Evolutionary conservation across 1,140 invertebrate genomes (phyloP).

Genomic region (Limonius californicus): DNA sequence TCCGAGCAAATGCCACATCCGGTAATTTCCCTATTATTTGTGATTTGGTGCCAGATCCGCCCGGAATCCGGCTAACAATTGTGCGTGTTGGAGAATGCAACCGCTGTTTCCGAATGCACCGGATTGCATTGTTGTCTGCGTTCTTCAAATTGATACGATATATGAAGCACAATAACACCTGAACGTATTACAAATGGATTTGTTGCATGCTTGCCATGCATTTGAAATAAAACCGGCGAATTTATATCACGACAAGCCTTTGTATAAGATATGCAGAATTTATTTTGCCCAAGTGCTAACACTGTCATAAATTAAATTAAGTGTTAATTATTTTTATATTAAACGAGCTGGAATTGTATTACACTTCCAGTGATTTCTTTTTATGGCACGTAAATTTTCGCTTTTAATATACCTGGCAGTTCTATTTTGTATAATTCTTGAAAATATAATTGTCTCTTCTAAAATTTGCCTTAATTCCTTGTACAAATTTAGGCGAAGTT

Average conservation of each 20-base stretch:
- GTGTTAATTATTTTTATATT: too few species aligned
- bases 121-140: neutral
- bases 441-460: too few species aligned
- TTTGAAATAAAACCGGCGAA: neutral
- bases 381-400: too few species aligned
- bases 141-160: neutral
- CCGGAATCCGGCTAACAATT: neutral
- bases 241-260: neutral
- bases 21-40: conserved; percentile 1
- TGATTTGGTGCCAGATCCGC: neutral
- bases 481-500: too few species aligned
- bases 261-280: neutral
- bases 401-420: too few species aligned
- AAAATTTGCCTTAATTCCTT: too few species aligned
- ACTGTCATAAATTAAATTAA: too few species aligned
- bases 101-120: neutral
- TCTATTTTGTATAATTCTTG: too few species aligned
- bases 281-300: too few species aligned
- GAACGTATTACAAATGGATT: neutral
- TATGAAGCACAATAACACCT: neutral
- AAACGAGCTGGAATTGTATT: too few species aligned
- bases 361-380: too few species aligned
- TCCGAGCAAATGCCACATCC: neutral
- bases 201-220: neutral
- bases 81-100: conserved; percentile 6